Evolutionary conservation across 2,888 invertebrate species (phyloP), one percentile per base, ranked within the genome.

Genomic region (Vanessa cardui): DNA sequence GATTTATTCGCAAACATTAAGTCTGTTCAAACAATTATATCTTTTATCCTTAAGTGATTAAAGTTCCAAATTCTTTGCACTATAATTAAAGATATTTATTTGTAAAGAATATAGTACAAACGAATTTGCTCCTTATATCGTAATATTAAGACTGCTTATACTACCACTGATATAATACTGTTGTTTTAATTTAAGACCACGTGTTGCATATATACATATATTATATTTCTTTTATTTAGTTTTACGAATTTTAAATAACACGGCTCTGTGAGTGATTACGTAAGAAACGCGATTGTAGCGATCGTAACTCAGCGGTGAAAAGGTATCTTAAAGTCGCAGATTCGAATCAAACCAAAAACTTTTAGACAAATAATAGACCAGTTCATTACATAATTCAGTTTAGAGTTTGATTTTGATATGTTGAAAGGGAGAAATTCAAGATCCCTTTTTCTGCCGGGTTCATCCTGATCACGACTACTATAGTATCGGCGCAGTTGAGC

Each of bases 1-100:
- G 67, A 71, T 69, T 72, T 73, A 72, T 72, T 64, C 59, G 61
- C 56, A 44, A 62, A 61, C 56, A 58, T 54, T 56, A 49, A 21
- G 44, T 46, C 18, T 20, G 6, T n/a, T 31, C 56, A 39, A 39
- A 18, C 18, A 9, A 56, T 56, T 56, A 18, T 56, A 1, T 4
- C 9, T 39, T 39, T 39, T 39, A n/a, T n/a, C 12, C 0, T n/a
- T n/a, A 0, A 1, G 5, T 0, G 0, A 4, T 56, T 18, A 18
- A n/a, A 39, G 12, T 56, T 5, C 1, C 33, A n/a, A 39, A 56
- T 39, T 9, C 8, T 12, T 33, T 39, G n/a, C 39, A 39, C 26
- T 18, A 56, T 18, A n/a, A 18, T 39, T 56, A 12, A 56, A 39
- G 56, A 33, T n/a, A 39, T 56, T 56, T 56, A 8, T 39, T 18